phyloP scores from a whole-genome alignment of 2,797 vertebrate species.

The Acestrorhynchus altus region DNA sequence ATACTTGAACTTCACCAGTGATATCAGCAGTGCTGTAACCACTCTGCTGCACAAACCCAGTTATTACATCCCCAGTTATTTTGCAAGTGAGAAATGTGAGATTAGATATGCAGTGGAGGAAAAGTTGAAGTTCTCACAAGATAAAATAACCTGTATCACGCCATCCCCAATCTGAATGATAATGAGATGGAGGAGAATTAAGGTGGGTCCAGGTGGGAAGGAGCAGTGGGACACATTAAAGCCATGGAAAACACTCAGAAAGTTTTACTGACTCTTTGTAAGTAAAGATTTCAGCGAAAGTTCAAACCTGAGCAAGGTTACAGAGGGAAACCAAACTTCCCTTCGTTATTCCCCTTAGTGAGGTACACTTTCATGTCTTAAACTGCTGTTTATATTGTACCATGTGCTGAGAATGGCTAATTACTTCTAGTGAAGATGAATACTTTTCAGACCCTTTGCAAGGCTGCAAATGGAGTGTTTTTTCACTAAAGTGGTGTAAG shows the following conservation, averaged over 20 bases:
- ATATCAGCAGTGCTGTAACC: too few relatives aligned
- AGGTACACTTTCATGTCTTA: neutral
- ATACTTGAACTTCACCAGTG: too few relatives aligned
- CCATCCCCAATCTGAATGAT: constrained; percentile 11
- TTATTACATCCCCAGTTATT: neutral
- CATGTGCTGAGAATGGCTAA: constrained; percentile 25
- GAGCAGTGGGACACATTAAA: constrained; percentile 6
- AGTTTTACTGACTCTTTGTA: constrained; percentile 5
- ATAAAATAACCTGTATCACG: neutral
- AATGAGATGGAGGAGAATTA: constrained; percentile 6
- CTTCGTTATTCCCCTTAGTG: constrained; percentile 8
- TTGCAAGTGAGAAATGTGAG: neutral
- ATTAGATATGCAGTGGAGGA: neutral
- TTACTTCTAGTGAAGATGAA: constrained; percentile 3
- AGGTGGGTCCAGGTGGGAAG: neutral
- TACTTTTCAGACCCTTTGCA: too few relatives aligned
- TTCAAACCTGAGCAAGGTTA: constrained; percentile 26
- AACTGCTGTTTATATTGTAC: constrained; percentile 2
- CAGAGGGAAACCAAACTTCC: neutral
- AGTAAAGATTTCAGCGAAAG: constrained; percentile 16
- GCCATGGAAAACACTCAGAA: neutral
- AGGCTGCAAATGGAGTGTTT: neutral
- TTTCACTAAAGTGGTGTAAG: too few relatives aligned
- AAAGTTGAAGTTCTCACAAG: neutral
- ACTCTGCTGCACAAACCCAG: too few relatives aligned